Evolutionary conservation across 1,140 invertebrate genomes (phyloP).

Genomic region (Eueides isabella): DNA sequence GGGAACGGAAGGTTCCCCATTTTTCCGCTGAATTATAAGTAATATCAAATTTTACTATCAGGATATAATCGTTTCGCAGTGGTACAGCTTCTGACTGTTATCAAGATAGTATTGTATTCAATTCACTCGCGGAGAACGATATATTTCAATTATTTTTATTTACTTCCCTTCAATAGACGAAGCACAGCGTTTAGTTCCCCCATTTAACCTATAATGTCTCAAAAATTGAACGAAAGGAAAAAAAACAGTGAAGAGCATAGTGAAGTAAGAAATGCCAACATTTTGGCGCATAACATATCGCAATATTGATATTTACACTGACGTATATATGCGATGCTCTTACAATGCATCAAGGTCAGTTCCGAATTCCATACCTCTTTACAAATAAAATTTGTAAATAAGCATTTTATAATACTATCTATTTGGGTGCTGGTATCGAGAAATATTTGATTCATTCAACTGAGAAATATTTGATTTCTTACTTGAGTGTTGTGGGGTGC

Average conservation of each 20-base stretch:
- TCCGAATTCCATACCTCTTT: constrained; percentile 38
- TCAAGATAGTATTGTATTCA: background rate
- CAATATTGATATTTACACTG: constrained; percentile 62
- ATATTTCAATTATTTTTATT: background rate
- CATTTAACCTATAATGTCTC: background rate
- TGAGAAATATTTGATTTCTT: too few relatives aligned
- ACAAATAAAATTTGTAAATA: background rate
- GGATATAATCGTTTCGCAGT: background rate
- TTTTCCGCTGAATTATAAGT: too few relatives aligned
- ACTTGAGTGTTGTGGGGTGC: too few relatives aligned
- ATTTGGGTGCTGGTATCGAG: too few relatives aligned
- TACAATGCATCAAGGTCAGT: constrained; percentile 42
- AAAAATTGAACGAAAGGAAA: background rate
- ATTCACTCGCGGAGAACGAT: background rate
- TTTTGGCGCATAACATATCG: constrained; percentile 68
- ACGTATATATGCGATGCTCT: constrained; percentile 38
- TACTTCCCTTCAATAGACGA: background rate
- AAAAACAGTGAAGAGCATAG: too few relatives aligned
- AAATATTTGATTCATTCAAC: too few relatives aligned
- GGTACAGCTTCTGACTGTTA: background rate
- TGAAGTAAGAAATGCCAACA: constrained; percentile 61
- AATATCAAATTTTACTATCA: too few relatives aligned
- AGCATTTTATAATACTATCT: background rate
- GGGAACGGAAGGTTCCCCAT: too few relatives aligned
- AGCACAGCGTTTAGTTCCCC: background rate